phyloP scores from a whole-genome alignment of 2,888 invertebrate genomes.

The Drosophila conformis region DNA sequence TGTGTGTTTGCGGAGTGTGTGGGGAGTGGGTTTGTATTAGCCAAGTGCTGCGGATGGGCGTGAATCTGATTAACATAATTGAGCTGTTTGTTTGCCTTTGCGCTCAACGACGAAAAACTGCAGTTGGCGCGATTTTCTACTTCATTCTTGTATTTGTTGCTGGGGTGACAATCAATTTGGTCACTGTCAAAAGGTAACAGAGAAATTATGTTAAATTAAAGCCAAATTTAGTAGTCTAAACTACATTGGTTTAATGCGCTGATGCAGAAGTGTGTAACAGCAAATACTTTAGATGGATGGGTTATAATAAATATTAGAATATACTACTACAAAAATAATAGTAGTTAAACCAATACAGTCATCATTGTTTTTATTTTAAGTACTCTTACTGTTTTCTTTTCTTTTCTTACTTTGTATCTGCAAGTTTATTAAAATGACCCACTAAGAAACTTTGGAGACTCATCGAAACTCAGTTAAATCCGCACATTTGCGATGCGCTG shows the following conservation, averaged over 20 bases:
- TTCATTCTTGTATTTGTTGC: background rate
- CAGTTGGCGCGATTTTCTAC: constrained; percentile 23
- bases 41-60: constrained; percentile 68
- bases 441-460: constrained; percentile 4
- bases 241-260: fast-evolving
- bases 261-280: background rate
- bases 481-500: constrained; percentile 17
- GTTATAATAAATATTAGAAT: background rate
- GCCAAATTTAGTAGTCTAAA: background rate
- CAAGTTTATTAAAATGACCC: background rate
- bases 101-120: constrained; percentile 1
- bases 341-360: fast-evolving
- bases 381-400: background rate
- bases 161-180: constrained; percentile 42
- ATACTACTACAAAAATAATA: background rate
- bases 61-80: constrained; percentile 81
- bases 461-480: constrained; percentile 15
- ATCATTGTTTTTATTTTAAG: background rate
- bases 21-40: constrained; percentile 40
- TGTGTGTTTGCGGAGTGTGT: background rate
- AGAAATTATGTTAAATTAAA: background rate
- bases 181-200: background rate
- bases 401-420: background rate
- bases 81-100: constrained; percentile 72
- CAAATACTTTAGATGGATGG: background rate